Evolutionary conservation across 1,140 invertebrate genomes (phyloP).

Genomic region (Agraylea sexmaculata): DNA sequence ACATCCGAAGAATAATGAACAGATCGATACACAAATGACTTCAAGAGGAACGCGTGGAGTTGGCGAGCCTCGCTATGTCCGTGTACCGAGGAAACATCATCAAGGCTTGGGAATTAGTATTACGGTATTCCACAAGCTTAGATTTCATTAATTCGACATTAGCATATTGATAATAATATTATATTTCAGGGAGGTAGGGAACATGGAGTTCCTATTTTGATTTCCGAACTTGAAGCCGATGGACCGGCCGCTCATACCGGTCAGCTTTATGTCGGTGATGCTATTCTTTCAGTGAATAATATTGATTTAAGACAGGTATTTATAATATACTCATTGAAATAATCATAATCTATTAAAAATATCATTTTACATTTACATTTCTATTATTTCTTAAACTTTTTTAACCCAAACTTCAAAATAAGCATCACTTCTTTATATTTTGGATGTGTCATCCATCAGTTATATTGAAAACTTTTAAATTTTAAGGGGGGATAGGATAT

Average conservation of each 20-base stretch:
- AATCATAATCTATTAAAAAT: too few relatives aligned
- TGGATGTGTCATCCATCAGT: too few relatives aligned
- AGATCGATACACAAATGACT: too few relatives aligned
- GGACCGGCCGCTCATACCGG: constrained; percentile 59
- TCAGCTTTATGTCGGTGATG: constrained; percentile 68
- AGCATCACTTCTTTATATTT: too few relatives aligned
- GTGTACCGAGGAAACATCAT: constrained; percentile 51
- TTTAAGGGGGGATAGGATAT: too few relatives aligned
- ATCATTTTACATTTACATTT: too few relatives aligned
- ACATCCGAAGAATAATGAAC: too few relatives aligned
- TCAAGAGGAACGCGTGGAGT: constrained; percentile 25
- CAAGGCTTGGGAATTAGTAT: constrained; percentile 74
- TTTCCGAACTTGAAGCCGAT: constrained; percentile 70
- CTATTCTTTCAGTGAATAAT: constrained; percentile 69
- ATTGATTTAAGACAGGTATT: constrained; percentile 54
- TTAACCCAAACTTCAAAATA: too few relatives aligned
- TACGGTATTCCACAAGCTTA: constrained; percentile 45
- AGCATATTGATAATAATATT: constrained; percentile 4
- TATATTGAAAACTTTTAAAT: too few relatives aligned
- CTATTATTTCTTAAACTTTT: too few relatives aligned
- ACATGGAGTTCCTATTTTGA: constrained; percentile 76
- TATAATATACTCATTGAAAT: constrained; percentile 10
- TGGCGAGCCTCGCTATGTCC: constrained; percentile 43
- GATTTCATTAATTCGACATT: neutral
- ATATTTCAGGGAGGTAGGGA: constrained; percentile 61